Evolutionary conservation across 2,888 invertebrate genomes (phyloP).

Genomic region (Acanthoscelides obtectus): DNA sequence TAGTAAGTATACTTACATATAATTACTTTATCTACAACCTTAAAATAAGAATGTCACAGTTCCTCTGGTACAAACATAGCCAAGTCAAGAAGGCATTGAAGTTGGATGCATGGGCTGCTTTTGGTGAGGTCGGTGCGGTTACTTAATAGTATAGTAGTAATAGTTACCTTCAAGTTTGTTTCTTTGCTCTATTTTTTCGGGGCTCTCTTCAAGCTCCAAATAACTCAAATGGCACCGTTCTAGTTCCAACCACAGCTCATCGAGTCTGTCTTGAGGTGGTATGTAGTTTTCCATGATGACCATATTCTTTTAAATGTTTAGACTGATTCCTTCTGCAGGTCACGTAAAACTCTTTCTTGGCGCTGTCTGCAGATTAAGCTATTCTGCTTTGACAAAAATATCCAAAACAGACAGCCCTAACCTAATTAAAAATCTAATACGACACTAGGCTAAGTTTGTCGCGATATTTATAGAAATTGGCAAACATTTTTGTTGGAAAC

Average conservation of each 20-base stretch:
- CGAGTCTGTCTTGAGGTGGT: slow-evolving; percentile 54
- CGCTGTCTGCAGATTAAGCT: not conserved
- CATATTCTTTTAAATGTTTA: slow-evolving; percentile 29
- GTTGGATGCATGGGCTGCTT: too few relatives aligned
- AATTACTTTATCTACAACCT: too few relatives aligned
- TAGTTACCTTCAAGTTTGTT: slow-evolving; percentile 69
- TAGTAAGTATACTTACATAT: too few relatives aligned
- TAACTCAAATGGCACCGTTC: slow-evolving; percentile 73
- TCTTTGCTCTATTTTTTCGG: slow-evolving; percentile 70
- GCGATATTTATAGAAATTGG: not conserved
- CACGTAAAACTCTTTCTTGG: not conserved
- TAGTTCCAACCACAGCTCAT: slow-evolving; percentile 68
- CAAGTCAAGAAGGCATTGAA: too few relatives aligned
- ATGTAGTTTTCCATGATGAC: slow-evolving; percentile 51
- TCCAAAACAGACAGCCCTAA: not conserved
- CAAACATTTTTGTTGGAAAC: not conserved
- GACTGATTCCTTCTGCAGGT: not conserved
- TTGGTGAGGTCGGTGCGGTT: too few relatives aligned
- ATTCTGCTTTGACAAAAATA: not conserved
- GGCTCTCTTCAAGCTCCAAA: slow-evolving; percentile 74
- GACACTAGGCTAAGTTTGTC: not conserved
- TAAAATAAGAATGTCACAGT: too few relatives aligned
- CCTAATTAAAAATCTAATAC: not conserved
- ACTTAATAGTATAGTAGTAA: too few relatives aligned
- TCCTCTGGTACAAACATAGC: too few relatives aligned